Evolutionary conservation across 2,888 invertebrate genomes (phyloP).

Genomic region (Ornithoptera priamus): DNA sequence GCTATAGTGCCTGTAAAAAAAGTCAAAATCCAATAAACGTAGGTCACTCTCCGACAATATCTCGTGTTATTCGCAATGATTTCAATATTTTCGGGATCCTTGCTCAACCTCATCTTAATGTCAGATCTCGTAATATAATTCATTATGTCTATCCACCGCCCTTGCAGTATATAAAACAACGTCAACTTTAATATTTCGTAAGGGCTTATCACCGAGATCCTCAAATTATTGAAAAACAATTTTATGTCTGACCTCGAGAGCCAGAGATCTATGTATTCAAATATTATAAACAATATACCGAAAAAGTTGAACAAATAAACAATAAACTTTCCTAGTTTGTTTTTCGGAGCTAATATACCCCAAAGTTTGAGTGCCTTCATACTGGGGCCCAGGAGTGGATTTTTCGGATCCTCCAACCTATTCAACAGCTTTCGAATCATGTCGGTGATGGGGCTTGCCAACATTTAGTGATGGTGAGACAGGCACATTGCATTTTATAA

Average conservation of each 20-base stretch:
- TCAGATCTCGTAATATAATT: slow-evolving; percentile 55
- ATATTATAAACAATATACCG: slow-evolving; percentile 47
- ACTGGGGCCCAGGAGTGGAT: slow-evolving; percentile 58
- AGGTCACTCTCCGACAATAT: slow-evolving; percentile 56
- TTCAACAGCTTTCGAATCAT: slow-evolving; percentile 43
- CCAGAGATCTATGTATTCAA: slow-evolving; percentile 58
- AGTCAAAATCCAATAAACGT: slow-evolving; percentile 56
- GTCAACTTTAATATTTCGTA: slow-evolving; percentile 53
- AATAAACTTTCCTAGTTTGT: slow-evolving; percentile 39
- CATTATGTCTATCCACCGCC: slow-evolving; percentile 50
- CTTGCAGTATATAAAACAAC: slow-evolving; percentile 54
- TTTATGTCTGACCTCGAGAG: slow-evolving; percentile 52
- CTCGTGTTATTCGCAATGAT: slow-evolving; percentile 45
- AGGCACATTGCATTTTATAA: no score
- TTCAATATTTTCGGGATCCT: slow-evolving; percentile 39
- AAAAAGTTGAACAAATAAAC: slow-evolving; percentile 48
- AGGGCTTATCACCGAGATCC: slow-evolving; percentile 56
- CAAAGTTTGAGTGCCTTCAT: slow-evolving; percentile 56
- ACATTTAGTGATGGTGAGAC: no score
- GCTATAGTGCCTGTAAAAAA: slow-evolving; percentile 52
- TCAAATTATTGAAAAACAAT: slow-evolving; percentile 54
- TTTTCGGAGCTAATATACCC: slow-evolving; percentile 55
- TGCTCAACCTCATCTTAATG: slow-evolving; percentile 42
- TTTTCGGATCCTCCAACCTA: slow-evolving; percentile 54
- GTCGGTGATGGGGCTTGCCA: not conserved